These are phyloP conservation scores for Eudasyphora cyanicolor DNA, from an alignment of 2,888 invertebrate genomes.

Conservation along the genomic window DNA sequence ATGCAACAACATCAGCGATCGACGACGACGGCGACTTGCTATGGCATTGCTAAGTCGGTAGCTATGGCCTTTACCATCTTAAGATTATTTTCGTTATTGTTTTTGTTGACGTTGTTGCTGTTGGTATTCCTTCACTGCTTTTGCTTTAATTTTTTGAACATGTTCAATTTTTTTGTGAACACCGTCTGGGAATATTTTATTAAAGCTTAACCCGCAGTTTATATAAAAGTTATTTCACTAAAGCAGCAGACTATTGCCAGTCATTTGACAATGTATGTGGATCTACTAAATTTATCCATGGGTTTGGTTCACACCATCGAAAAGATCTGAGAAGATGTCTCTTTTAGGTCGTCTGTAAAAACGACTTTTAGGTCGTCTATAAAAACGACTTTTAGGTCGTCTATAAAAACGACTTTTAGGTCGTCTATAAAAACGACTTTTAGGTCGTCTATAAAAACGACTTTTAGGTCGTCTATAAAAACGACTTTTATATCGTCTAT, in stretches of 20 bases:
- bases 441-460: too few species aligned
- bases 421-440: too few species aligned
- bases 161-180: constrained; percentile 41
- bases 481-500: too few species aligned
- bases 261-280: not conserved
- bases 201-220: constrained; percentile 45
- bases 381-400: too few species aligned
- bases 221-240: not conserved
- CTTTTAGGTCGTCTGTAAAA: too few species aligned
- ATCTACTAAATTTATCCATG: not conserved
- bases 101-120: constrained; percentile 35
- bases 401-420: too few species aligned
- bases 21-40: not conserved
- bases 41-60: constrained; percentile 56
- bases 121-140: constrained; percentile 15
- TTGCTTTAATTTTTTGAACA: constrained; percentile 38
- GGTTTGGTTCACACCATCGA: not conserved
- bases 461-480: too few species aligned
- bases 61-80: constrained; percentile 62
- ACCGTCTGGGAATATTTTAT: constrained; percentile 60
- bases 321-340: too few species aligned
- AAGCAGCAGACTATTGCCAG: constrained; percentile 2
- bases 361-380: too few species aligned
- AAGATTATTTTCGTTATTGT: constrained; percentile 55
- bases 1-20: constrained; percentile 5